Evolutionary conservation across 2,797 vertebrate genomes (phyloP), one percentile per base, ranked within the genome.

Genomic region (Ctenosaura bakeri): DNA sequence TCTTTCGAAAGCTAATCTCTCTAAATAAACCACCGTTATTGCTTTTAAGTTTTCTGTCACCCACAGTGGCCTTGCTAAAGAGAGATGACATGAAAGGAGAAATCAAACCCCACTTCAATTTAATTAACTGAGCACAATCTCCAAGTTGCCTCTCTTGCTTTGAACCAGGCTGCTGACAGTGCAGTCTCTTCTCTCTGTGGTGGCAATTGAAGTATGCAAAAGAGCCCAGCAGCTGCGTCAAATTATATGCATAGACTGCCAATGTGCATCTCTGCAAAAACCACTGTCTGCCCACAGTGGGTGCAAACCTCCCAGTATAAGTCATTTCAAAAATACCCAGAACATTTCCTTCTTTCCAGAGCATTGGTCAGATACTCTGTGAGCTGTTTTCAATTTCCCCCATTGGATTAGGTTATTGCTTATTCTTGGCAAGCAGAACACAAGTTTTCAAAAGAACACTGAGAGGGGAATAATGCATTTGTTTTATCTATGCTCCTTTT

Each of bases 61-160:
- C 91, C 4, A 46, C 38, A 35, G 26, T 62, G 62, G 74, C 77
- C 50, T 20, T 20, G 0, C 86, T 88, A n/a, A 92, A 91, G 91
- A 92, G 59, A 26, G 88, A 90, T 84, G 88, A 38, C 1, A 1
- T 0, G 8, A 90, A 76, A 77, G 59, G 88, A 78, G 13, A 81
- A 94, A 87, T 87, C 52, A 42, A 24, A 93, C 87, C 86, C 85
- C 56, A 90, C 91, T 94, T 85, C 89, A 56, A 87, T 89, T 85
- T 94, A 92, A 94, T 94, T 93, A 94, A 90, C n/a, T 16, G 81
- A 90, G 77, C 35, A 0, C 1, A 92, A 54, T 80, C 77, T 46
- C 82, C 91, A 0, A 54, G 0, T 73, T 38, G n/a, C 74, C 32
- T 0, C 0, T 52, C 64, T 92, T 8, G 0, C 91, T 76, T 83